These are phyloP conservation scores for Patella ulyssiponensis DNA, from an alignment of 2,888 invertebrate genomes.

Conservation along the genomic window DNA sequence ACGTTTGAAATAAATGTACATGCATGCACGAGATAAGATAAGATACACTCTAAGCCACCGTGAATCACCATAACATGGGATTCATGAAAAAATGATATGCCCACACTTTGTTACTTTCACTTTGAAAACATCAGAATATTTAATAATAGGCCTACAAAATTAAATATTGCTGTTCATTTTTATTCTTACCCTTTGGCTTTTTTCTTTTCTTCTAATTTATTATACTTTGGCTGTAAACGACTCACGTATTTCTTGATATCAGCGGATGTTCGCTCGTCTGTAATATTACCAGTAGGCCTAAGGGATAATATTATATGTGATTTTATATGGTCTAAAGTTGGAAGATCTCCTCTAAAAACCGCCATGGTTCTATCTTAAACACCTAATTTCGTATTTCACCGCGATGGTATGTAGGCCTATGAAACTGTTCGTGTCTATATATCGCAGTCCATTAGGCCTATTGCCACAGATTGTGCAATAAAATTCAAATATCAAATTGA, in stretches of 20 bases:
- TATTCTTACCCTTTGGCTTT: neutral
- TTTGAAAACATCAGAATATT: neutral
- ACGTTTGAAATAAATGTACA: no score
- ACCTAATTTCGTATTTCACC: no score
- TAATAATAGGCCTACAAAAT: neutral
- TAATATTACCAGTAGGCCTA: neutral
- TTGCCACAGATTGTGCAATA: no score
- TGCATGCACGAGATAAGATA: no score
- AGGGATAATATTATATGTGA: neutral
- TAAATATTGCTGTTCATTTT: neutral
- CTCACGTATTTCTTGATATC: neutral
- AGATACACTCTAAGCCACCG: no score
- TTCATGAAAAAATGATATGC: neutral
- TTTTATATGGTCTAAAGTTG: neutral
- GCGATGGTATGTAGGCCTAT: no score
- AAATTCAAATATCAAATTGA: no score
- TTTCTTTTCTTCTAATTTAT: neutral
- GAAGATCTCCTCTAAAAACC: neutral
- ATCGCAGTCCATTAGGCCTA: no score
- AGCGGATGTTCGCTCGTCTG: neutral
- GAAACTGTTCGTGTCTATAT: no score
- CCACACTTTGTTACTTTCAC: neutral
- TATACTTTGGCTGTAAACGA: neutral
- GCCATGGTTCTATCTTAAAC: no score
- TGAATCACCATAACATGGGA: neutral